phyloP scores from a whole-genome alignment of 2,888 invertebrate genomes.

The Nemotelus pantherinus region DNA sequence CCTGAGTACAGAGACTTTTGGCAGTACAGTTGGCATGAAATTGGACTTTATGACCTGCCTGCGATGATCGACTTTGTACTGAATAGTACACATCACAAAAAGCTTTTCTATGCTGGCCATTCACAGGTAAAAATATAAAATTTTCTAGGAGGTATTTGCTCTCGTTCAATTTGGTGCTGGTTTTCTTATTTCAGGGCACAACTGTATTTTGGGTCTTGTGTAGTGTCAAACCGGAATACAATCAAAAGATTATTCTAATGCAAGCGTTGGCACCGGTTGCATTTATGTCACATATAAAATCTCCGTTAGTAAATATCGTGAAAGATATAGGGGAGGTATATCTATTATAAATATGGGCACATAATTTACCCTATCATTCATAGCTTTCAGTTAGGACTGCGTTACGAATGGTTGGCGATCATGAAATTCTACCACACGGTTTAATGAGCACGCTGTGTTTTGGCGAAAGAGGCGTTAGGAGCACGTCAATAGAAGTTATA shows the following conservation, averaged over 20 bases:
- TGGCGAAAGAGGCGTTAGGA: not conserved
- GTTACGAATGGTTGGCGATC: not conserved
- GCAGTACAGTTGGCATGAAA: slow-evolving; percentile 86
- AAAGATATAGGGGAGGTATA: slow-evolving; percentile 5
- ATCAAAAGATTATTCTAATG: slow-evolving; percentile 73
- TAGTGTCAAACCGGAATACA: slow-evolving; percentile 73
- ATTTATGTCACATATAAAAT: slow-evolving; percentile 69
- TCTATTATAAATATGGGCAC: not conserved
- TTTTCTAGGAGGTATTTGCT: not conserved
- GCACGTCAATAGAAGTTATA: slow-evolving; percentile 57
- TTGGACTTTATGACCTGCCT: slow-evolving; percentile 83
- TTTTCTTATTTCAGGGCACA: slow-evolving; percentile 67
- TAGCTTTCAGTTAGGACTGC: not conserved
- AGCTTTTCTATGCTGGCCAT: slow-evolving; percentile 72
- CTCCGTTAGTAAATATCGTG: slow-evolving; percentile 55
- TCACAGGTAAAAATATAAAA: slow-evolving; percentile 66
- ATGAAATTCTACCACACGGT: not conserved
- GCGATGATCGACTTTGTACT: slow-evolving; percentile 80
- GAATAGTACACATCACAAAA: slow-evolving; percentile 64
- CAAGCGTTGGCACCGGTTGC: slow-evolving; percentile 77
- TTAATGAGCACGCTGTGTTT: not conserved
- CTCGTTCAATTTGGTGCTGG: not conserved
- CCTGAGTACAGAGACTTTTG: slow-evolving; percentile 68
- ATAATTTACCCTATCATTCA: too few species aligned
- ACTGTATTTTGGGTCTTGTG: slow-evolving; percentile 75